These are phyloP conservation scores for Atherinomorus stipes DNA, from an alignment of 2,113 vertebrate genomes.

Conservation along the genomic window DNA sequence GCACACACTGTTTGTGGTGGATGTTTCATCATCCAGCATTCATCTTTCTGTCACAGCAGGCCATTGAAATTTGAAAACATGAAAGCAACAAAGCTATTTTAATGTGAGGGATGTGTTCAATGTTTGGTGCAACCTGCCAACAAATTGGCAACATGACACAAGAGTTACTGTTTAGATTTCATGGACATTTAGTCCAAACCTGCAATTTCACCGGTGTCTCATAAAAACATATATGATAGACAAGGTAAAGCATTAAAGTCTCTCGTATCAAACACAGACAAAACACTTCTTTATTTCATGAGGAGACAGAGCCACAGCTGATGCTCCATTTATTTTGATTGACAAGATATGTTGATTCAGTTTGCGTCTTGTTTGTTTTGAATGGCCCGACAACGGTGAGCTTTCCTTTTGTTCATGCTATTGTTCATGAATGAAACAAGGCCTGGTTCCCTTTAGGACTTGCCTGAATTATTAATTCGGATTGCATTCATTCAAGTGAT, in stretches of 20 bases:
- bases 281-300: conserved; percentile 31
- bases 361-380: conserved; percentile 56
- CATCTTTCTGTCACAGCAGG: background rate
- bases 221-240: conserved; percentile 16
- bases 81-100: too few relatives aligned
- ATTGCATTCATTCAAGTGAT: conserved; percentile 69
- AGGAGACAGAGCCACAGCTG: conserved; percentile 24
- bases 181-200: too few relatives aligned
- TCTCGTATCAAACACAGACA: conserved; percentile 30
- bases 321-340: conserved; percentile 56
- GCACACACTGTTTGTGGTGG: too few relatives aligned
- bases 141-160: too few relatives aligned
- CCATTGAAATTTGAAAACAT: too few relatives aligned
- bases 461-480: conserved; percentile 76
- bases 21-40: background rate
- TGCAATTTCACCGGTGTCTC: background rate
- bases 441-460: conserved; percentile 53
- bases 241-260: conserved; percentile 3
- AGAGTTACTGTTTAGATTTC: too few relatives aligned
- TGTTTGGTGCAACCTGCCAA: too few relatives aligned
- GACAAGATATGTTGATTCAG: conserved; percentile 41
- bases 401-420: conserved; percentile 56
- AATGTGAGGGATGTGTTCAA: too few relatives aligned
- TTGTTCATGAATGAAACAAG: conserved; percentile 63
- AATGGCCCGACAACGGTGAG: conserved; percentile 8